Base-by-base conservation (phyloP, 2,888 invertebrate species). In the Eubasilissa splendida region DNA sequence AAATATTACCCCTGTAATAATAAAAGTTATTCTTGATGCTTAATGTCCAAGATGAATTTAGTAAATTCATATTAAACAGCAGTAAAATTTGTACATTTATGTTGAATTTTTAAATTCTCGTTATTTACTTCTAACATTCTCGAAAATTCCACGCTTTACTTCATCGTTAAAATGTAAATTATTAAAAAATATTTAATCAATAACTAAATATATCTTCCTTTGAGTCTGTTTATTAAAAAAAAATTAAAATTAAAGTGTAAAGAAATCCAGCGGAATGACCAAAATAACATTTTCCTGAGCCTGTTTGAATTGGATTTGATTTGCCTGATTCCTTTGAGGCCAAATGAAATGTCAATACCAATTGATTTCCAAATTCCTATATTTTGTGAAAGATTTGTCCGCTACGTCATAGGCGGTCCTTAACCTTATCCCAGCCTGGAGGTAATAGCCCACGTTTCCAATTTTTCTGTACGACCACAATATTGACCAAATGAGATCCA, bases 381-480 rank as follows among this genome's bases (percentile, higher is more conserved):
- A 71, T 56, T 52, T 54, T 7, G 31, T 11, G 12, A 9, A 22
- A 12, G 71, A 54, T 71, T 71, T 52, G 71, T 22, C 54, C 31
- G 7, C 56, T 10, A 11, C 63, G 33, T 11, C 63, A 42, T 42
- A 42, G 42, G 42, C 63, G 42, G 11, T 11, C 63, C 31, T 33
- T 33, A 58, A 73, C 50, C n/a, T 73, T 54, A 73, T 73, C 71
- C 58, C 54, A 31, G 56, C 56, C 71, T 54, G 71, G 22, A 58
- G 56, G 71, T 73, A 73, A 73, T 73, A 56, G 54, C 56, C 54
- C 71, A 73, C 71, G 71, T 73, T 73, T 73, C 56, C 71, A 73
- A 73, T 73, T 73, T 73, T 73, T 73, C 54, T 56, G 56, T 73
- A 73, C 56, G 71, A 56, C 71, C 71, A 58, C 71, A 73, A 56